Conservation (phyloP, 2,113 vertebrate species). For the Dolichotis patagonum region DNA sequence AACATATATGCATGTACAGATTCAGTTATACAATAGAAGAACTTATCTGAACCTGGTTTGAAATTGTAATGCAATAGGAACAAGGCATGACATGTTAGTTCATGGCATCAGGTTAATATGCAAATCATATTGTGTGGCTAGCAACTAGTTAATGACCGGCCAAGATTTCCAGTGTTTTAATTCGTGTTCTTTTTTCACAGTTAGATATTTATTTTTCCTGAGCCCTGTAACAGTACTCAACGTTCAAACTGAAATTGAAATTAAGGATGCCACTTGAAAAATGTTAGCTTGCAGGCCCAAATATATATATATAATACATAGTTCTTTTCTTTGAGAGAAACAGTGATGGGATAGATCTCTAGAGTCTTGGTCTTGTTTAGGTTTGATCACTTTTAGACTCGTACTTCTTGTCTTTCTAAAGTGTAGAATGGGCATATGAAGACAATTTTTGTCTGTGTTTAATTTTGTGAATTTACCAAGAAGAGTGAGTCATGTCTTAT, state of each 20-base stretch:
- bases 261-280: constrained; percentile 2
- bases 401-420: constrained; percentile 58
- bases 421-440: constrained; percentile 46
- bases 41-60: background rate
- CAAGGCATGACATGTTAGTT: background rate
- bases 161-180: background rate
- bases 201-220: background rate
- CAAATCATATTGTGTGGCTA: background rate
- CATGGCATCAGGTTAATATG: background rate
- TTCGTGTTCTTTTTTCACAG: background rate
- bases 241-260: constrained; percentile 15
- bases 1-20: background rate
- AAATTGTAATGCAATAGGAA: background rate
- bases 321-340: constrained; percentile 5
- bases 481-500: constrained; percentile 60
- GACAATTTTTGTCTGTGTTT: constrained; percentile 61
- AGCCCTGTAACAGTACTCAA: background rate
- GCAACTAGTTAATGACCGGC: background rate
- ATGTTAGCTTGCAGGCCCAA: background rate
- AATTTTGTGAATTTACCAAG: constrained; percentile 59
- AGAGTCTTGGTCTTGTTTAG: constrained; percentile 9
- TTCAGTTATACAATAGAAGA: background rate
- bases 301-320: background rate
- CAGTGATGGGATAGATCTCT: background rate
- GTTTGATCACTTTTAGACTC: background rate